Base-by-base conservation (phyloP, 1,140 invertebrate species). In the Chrysomallon squamiferum region DNA sequence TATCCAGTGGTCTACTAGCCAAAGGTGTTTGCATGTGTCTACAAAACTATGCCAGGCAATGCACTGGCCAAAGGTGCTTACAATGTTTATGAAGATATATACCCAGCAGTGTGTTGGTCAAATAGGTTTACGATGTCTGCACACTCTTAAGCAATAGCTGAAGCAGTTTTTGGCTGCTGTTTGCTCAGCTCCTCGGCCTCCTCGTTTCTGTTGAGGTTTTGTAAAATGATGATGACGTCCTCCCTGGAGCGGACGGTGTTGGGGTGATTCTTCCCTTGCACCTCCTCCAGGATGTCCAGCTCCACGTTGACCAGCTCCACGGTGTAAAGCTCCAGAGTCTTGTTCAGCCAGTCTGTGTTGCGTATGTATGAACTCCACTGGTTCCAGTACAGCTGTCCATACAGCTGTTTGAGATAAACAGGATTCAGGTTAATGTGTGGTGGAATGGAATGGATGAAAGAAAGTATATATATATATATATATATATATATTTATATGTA, bases 301-400 rank as follows among this genome's bases (percentile, higher is more conserved):
- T 69, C 69, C n/a, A 54, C 13, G 18, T 27, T 25, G 54, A 66
- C 69, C 49, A 63, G 57, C 9, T 32, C 57, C 20, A 73, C 49
- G 22, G 57, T 43, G 54, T 69, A 73, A 32, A 63, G 57, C 9
- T 32, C 57, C 20, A 73, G 58, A 25, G 57, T 43, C 43, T 66
- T 66, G 20, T 62, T 60, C n/a, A 69, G 57, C 47, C 29, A 63
- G 20, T 66, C 64, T 30, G 45, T 27, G 1, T 33, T 43, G 0
- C 27, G 15, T 1, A 25, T 9, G 18, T 60, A 18, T 1, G 3
- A 35, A 22, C 33, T 63, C 61, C 65, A 71, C 2, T 58, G 62
- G 20, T 72, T 72, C 73, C 73, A 75, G 35, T 63, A 73, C 57
- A 75, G 59, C 60, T 75, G 73, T 3, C 66, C 73, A 30, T 64